These are phyloP conservation scores for Peromyscus nudipes DNA, from an alignment of 2,797 vertebrate genomes.

Conservation along the genomic window DNA sequence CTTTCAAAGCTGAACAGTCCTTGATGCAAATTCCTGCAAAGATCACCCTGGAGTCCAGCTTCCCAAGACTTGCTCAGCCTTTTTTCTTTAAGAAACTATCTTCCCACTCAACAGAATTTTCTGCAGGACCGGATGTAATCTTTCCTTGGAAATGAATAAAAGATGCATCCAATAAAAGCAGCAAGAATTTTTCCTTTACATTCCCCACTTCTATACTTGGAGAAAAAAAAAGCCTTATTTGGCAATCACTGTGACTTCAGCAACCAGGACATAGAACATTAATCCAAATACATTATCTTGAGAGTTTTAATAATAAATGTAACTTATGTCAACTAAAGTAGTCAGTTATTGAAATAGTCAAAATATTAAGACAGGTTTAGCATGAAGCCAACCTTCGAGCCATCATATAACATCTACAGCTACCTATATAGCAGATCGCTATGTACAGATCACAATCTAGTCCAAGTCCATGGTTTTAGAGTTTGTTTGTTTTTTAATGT, in stretches of 20 bases:
- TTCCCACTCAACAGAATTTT: conserved; percentile 7
- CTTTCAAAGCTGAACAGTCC: conserved; percentile 39
- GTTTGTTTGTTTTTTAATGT: not conserved
- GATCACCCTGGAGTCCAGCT: not conserved
- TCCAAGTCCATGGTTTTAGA: not conserved
- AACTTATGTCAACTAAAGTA: not conserved
- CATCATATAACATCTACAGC: not conserved
- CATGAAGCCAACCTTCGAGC: not conserved
- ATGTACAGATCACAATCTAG: not conserved
- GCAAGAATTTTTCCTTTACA: not conserved
- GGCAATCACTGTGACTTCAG: not conserved
- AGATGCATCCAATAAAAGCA: not conserved
- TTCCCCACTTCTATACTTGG: not conserved
- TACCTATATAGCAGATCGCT: not conserved
- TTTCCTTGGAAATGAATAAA: conserved; percentile 15
- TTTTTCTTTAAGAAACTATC: not conserved
- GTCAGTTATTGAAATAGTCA: not conserved
- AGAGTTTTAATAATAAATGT: not conserved
- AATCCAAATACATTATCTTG: conserved; percentile 30
- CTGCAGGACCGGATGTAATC: not conserved
- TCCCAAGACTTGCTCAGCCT: not conserved
- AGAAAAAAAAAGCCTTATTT: not conserved
- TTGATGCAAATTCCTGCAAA: not conserved
- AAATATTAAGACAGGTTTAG: not conserved
- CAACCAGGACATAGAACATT: not conserved